Conservation (phyloP, 2,888 invertebrate genomes). For the Hirtodrosophila cameraria region DNA sequence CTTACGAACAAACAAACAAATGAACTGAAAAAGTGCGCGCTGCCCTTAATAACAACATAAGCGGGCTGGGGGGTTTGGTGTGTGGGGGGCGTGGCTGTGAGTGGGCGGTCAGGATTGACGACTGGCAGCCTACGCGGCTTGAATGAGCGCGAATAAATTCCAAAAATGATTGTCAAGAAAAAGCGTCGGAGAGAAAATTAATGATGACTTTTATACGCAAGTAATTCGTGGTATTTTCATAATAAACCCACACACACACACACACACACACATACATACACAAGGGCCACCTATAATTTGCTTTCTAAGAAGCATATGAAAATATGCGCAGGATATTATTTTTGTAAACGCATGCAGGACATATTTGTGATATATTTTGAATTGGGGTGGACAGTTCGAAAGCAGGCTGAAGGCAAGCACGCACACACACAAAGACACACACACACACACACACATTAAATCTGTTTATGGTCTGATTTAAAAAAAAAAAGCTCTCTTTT, state of each 20-base stretch:
- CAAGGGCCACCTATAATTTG: slow-evolving; percentile 68
- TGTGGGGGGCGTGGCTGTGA: slow-evolving; percentile 6
- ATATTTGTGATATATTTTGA: slow-evolving; percentile 41
- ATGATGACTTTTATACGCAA: slow-evolving; percentile 79
- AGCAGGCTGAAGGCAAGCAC: background rate
- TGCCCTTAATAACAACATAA: slow-evolving; percentile 13
- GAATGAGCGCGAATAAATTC: slow-evolving; percentile 76
- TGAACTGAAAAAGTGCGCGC: slow-evolving; percentile 33
- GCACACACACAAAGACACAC: slow-evolving; percentile 12
- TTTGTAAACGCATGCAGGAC: slow-evolving; percentile 60
- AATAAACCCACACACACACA: slow-evolving; percentile 59
- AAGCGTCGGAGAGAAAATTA: slow-evolving; percentile 75
- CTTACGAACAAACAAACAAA: slow-evolving; percentile 6
- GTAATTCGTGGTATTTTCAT: slow-evolving; percentile 79
- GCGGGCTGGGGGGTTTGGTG: background rate
- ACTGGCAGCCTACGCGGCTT: slow-evolving; percentile 46
- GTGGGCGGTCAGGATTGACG: slow-evolving; percentile 28
- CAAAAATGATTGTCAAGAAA: slow-evolving; percentile 69
- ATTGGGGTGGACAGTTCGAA: slow-evolving; percentile 6
- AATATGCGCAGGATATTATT: slow-evolving; percentile 55
- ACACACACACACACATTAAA: slow-evolving; percentile 11
- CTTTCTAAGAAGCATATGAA: slow-evolving; percentile 62
- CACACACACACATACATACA: slow-evolving; percentile 14
- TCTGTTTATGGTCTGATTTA: slow-evolving; percentile 33
- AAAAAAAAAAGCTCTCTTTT: slow-evolving; percentile 69